Percentiles rank a stretch among this genome's conserved stretches.
Conservation (phyloP, 2,888 invertebrate genomes). For the Ochropleura plecta region DNA sequence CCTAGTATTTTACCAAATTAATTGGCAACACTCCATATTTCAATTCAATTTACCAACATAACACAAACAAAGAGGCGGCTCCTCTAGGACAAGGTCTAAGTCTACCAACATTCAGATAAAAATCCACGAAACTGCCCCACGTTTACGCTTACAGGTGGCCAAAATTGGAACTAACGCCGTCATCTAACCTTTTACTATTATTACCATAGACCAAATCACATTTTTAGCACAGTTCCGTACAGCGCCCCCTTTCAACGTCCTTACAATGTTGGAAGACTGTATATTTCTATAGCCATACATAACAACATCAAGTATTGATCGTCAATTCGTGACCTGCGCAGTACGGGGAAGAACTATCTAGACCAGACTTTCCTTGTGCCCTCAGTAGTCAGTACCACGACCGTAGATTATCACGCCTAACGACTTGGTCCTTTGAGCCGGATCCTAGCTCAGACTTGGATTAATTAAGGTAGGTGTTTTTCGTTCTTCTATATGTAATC, state of each 20-base stretch:
- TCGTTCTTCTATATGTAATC: neutral
- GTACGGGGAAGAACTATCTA: neutral
- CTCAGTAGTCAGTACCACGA: neutral
- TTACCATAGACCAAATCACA: neutral
- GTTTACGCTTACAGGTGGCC: neutral
- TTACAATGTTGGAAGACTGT: neutral
- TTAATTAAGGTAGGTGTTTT: neutral
- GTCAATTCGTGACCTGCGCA: slow-evolving; percentile 29
- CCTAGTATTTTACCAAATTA: neutral
- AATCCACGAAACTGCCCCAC: neutral
- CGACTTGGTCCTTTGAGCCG: neutral
- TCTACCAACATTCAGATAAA: neutral
- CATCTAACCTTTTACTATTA: neutral
- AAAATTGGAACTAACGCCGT: neutral
- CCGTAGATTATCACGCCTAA: neutral
- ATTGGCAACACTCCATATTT: neutral
- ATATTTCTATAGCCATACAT: neutral
- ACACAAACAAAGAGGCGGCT: neutral
- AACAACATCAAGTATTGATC: slow-evolving; percentile 12
- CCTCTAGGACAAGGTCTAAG: neutral
- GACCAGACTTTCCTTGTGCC: neutral
- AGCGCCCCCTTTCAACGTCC: neutral
- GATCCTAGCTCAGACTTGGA: neutral
- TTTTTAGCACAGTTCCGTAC: neutral
- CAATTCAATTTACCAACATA: neutral